Evolutionary conservation across 2,113 vertebrate genomes (phyloP), one percentile per base, ranked within the genome.

Genomic region (Bos indicus): DNA sequence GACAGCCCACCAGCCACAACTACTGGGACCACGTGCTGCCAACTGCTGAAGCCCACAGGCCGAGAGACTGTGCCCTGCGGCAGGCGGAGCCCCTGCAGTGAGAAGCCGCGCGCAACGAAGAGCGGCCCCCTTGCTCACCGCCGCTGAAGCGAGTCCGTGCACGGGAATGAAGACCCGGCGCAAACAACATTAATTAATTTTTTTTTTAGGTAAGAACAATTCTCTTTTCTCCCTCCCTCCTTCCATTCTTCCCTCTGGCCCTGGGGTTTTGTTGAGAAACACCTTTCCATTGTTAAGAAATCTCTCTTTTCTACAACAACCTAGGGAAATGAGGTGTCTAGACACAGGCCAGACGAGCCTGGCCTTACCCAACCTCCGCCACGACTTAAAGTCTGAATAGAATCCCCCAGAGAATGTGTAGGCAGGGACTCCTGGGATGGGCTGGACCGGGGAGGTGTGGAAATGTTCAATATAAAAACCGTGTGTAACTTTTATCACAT

Each of bases 331-430:
- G 71, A 88, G 74, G 51, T 0, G 62, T 98, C 96, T 97, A 97
- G 97, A 98, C 97, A 88, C 13, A 74, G 60, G 43, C 88, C 90
- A 92, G 92, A 93, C 56, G 0, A 60, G n/a, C 43, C 94, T 15
- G 28, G 78, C 84, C 84, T 88, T 40, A 56, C 5, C 33, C 59
- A 54, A 30, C 92, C 88, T 46, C 0, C 0, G 83, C 71, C 2
- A 2, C 30, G 19, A 15, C 74, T 86, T 64, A 17, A 17, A 33
- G 94, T 60, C 97, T 95, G 83, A 52, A 40, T 25, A 91, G 91
- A 77, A 48, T 6, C 78, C 60, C 57, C 57, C 28, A 57, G 85
- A 94, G 93, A 51, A 81, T 3, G 0, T 8, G 30, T 23, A 48
- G 7, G 2, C 57, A 62, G 81, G 46, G 51, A 64, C 59, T 52